phyloP scores from a whole-genome alignment of 2,888 invertebrate species.

The Endotricha flammealis region DNA sequence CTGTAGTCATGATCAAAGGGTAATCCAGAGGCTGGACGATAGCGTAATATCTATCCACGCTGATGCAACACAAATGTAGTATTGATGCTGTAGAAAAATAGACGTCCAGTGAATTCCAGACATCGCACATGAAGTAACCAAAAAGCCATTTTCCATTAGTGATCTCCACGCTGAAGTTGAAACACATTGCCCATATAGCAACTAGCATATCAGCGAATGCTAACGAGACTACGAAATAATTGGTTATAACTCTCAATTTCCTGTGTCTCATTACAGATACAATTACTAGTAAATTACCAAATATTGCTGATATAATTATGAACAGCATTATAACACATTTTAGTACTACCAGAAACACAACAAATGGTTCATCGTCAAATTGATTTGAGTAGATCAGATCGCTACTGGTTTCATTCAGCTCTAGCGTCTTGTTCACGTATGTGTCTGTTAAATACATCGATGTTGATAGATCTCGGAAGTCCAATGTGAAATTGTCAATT shows the following conservation, averaged over 20 bases:
- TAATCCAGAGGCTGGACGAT: slow-evolving; percentile 96
- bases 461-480: slow-evolving; percentile 56
- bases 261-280: slow-evolving; percentile 85
- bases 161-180: slow-evolving; percentile 93
- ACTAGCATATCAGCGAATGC: slow-evolving; percentile 97
- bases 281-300: slow-evolving; percentile 94
- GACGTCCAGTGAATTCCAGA: slow-evolving; percentile 97
- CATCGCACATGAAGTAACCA: slow-evolving; percentile 94
- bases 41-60: slow-evolving; percentile 92
- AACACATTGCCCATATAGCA: slow-evolving; percentile 96
- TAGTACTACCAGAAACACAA: slow-evolving; percentile 78
- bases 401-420: slow-evolving; percentile 51
- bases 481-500: slow-evolving; percentile 50
- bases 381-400: slow-evolving; percentile 58
- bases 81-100: slow-evolving; percentile 96
- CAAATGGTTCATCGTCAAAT: slow-evolving; percentile 65
- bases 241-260: slow-evolving; percentile 88
- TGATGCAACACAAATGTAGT: slow-evolving; percentile 94
- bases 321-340: slow-evolving; percentile 91
- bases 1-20: slow-evolving; percentile 94
- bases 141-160: slow-evolving; percentile 92
- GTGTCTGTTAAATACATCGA: slow-evolving; percentile 69
- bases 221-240: slow-evolving; percentile 96
- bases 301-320: slow-evolving; percentile 92
- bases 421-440: slow-evolving; percentile 51